Evolutionary conservation across 2,113 vertebrate species (phyloP), one percentile per base, ranked within the genome.

Genomic region (Amia ocellicauda): DNA sequence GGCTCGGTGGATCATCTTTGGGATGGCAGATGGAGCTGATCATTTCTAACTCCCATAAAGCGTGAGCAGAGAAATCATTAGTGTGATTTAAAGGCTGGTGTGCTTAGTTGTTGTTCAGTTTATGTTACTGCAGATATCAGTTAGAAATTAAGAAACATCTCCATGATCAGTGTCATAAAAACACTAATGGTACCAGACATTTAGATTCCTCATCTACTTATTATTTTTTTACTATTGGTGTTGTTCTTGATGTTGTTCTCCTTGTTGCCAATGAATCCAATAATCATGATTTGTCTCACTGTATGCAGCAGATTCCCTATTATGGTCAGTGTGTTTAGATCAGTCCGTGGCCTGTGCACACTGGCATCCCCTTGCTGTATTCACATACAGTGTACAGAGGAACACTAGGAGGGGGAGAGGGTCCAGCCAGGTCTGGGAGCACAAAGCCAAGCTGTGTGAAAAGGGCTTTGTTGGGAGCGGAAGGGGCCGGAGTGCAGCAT

Each of bases 21-120:
- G 28, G 66, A 42, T 28, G 31, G 40, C 59, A 52, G 50, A 58
- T 62, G 69, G 67, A 58, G 69, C 71, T 72, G 68, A 49, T 71
- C 69, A 71, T 52, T 59, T 55, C 62, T 71, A 65, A 71, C 71
- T 71, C 63, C 17, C 59, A 69, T 66, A 70, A 66, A 69, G 69
- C 69, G 60, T 71, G 73, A 71, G 63, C 72, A 66, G 66, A 74
- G 41, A 41, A 66, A 74, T 71, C 65, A 66, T 66, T 45, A 51
- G 27, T 22, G 7, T 26, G 14, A 5, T 14, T 28, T 24, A 55
- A 27, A 14, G 27, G 26, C n/a, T n/a, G n/a, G 22, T 36, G 11
- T 36, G 5, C 11, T 36, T 36, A 36, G 31, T 11, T 36, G 5
- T 36, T 11, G 5, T 7, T 36, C 31, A 36, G 5, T 36, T 36